Evolutionary conservation across 2,113 vertebrate genomes (phyloP).

Genomic region (Pavo muticus): DNA sequence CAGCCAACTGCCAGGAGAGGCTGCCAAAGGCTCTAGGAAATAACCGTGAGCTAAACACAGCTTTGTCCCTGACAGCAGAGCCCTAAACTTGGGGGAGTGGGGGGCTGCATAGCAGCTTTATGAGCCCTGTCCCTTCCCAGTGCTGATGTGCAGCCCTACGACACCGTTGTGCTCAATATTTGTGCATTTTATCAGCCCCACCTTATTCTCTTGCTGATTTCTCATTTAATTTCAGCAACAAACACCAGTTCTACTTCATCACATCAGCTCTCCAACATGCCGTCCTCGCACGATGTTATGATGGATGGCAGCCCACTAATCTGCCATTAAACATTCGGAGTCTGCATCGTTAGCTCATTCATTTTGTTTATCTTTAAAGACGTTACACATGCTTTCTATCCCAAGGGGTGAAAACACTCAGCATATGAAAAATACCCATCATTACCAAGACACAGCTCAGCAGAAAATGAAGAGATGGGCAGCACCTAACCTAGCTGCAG

Average conservation of each 20-base stretch:
- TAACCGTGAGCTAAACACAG: background rate
- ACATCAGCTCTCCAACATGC: rapidly evolving
- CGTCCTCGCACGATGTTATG: background rate
- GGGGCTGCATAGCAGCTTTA: background rate
- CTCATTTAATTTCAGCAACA: background rate
- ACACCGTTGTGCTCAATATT: too few species aligned
- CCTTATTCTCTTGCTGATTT: background rate
- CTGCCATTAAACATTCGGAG: constrained; percentile 23
- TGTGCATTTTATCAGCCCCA: background rate
- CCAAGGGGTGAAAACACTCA: background rate
- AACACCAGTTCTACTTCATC: rapidly evolving
- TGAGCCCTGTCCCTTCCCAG: background rate
- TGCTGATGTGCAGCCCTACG: rapidly evolving
- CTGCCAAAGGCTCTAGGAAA: constrained; percentile 54
- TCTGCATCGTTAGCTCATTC: background rate
- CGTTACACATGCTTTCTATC: constrained; percentile 14
- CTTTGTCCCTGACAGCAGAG: background rate
- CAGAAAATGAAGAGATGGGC: background rate
- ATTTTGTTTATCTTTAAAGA: constrained; percentile 36
- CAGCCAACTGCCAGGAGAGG: constrained; percentile 48
- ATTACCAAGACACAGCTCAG: constrained; percentile 27
- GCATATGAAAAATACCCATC: constrained; percentile 3
- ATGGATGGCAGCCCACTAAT: constrained; percentile 34
- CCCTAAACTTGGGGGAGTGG: background rate
- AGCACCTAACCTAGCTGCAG: background rate